These are phyloP conservation scores for Molanna angustata DNA, from an alignment of 2,888 invertebrate species.

Conservation along the genomic window DNA sequence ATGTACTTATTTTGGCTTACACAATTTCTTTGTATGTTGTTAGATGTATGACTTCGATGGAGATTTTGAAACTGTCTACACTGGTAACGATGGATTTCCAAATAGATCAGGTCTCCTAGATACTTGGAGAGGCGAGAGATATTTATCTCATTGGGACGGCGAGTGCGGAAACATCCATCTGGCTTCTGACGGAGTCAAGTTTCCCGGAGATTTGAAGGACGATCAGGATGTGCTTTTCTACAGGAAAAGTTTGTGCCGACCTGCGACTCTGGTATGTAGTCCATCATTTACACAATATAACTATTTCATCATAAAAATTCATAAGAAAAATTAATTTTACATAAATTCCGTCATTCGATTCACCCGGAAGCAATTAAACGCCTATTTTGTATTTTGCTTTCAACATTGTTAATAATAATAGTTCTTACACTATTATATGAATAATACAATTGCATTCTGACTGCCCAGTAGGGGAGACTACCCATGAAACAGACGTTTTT, in stretches of 20 bases:
- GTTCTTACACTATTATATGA: too few species aligned
- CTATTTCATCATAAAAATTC: background rate
- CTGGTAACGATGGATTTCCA: conserved; percentile 53
- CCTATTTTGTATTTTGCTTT: too few species aligned
- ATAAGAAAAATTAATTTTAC: too few species aligned
- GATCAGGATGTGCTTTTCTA: conserved; percentile 74
- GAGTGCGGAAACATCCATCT: conserved; percentile 73
- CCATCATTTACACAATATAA: background rate
- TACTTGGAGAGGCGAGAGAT: conserved; percentile 69
- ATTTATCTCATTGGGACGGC: conserved; percentile 74
- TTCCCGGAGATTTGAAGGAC: conserved; percentile 64
- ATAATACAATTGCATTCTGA: too few species aligned
- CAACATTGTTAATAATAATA: too few species aligned
- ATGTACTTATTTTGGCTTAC: too few species aligned
- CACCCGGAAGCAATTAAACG: too few species aligned
- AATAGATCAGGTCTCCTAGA: conserved; percentile 67
- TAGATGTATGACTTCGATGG: conserved; percentile 85
- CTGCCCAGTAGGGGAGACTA: too few species aligned
- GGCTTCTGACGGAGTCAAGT: conserved; percentile 85
- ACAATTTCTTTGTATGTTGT: conserved; percentile 33
- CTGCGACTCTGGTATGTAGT: conserved; percentile 66
- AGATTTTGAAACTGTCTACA: conserved; percentile 75
- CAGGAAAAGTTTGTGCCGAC: conserved; percentile 62
- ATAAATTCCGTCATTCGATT: too few species aligned
- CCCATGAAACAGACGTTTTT: too few species aligned